phyloP scores from a whole-genome alignment of 2,888 invertebrate species.

The Ligdia adustata region DNA sequence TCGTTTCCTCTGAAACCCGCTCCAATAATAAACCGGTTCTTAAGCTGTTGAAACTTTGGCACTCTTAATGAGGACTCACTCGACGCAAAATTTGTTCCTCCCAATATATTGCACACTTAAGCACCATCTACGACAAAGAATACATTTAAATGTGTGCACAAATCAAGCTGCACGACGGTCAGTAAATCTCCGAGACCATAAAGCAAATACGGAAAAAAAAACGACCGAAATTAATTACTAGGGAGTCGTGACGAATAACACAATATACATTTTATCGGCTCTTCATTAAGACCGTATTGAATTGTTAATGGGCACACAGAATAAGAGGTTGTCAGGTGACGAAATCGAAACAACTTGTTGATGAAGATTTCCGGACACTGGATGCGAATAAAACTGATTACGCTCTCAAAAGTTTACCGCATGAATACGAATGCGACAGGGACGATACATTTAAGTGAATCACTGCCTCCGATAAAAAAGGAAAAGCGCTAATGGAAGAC shows the following conservation, averaged over 20 bases:
- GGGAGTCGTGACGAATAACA: conserved; percentile 69
- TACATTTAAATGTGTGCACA: conserved; percentile 67
- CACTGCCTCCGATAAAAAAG: conserved; percentile 62
- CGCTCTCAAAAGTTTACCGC: conserved; percentile 57
- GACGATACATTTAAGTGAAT: conserved; percentile 65
- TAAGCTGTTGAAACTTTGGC: conserved; percentile 59
- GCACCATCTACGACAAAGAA: conserved; percentile 66
- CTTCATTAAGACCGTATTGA: conserved; percentile 79
- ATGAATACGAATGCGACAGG: conserved; percentile 50
- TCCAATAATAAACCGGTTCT: conserved; percentile 44
- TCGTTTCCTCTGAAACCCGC: conserved; percentile 15
- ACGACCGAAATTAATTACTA: conserved; percentile 70
- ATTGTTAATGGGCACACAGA: conserved; percentile 75
- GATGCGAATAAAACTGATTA: conserved; percentile 51
- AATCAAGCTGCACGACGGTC: conserved; percentile 66
- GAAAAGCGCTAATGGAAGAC: conserved; percentile 75
- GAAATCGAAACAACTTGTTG: conserved; percentile 69
- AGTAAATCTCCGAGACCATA: conserved; percentile 72
- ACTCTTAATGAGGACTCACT: conserved; percentile 66
- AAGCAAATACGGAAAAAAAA: conserved; percentile 69
- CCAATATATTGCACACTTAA: conserved; percentile 75
- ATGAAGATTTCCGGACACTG: conserved; percentile 60
- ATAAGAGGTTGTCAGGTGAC: conserved; percentile 71
- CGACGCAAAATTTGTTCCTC: conserved; percentile 67
- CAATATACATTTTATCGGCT: conserved; percentile 80